Evolutionary conservation across 2,888 invertebrate genomes (phyloP), one percentile per base, ranked within the genome.

Genomic region (Malthinus flaveolus): DNA sequence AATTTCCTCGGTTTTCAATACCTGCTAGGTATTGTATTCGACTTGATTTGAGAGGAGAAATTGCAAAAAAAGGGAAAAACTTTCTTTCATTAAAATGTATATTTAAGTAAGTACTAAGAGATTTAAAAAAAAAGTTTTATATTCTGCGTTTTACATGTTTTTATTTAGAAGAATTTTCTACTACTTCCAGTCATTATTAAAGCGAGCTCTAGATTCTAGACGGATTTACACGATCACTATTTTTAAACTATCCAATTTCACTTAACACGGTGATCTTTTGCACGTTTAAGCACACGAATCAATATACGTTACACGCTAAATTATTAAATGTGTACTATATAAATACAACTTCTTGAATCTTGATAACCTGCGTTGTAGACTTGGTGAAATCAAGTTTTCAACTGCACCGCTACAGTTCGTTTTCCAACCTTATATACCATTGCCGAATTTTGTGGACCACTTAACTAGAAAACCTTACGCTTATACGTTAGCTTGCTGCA

Each of bases 381-480:
- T 53, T 64, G 52, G 63, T 62, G 62, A 63, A 60, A 50, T 56
- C 49, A 58, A 63, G 63, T 66, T 66, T 67, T 68, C 67, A 60
- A 75, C 75, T 74, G 73, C 67, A 70, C 47, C 12, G 55, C 67
- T 58, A 65, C 66, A 67, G 61, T 66, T 68, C 68, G 68, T 58
- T 66, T 62, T 61, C 69, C 70, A 76, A 76, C 81, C 79, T 82
- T 82, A 82, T 82, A 82, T 82, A 82, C 79, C 79, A 78, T 80
- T 81, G 78, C 79, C 81, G 80, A 83, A 83, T 83, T 83, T 83
- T 80, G 82, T 83, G 82, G 82, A 80, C 82, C 82, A 82, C 82
- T 83, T 82, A 82, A 82, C 83, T 82, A 83, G 82, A 83, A 83
- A 83, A 82, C 81, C 81, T 81, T 79, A 78, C 79, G 80, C 80